Percentiles rank a stretch among this genome's conserved stretches.
These are phyloP conservation scores for Pandemis cinnamomeana DNA, from an alignment of 2,888 invertebrate species.

Conservation along the genomic window DNA sequence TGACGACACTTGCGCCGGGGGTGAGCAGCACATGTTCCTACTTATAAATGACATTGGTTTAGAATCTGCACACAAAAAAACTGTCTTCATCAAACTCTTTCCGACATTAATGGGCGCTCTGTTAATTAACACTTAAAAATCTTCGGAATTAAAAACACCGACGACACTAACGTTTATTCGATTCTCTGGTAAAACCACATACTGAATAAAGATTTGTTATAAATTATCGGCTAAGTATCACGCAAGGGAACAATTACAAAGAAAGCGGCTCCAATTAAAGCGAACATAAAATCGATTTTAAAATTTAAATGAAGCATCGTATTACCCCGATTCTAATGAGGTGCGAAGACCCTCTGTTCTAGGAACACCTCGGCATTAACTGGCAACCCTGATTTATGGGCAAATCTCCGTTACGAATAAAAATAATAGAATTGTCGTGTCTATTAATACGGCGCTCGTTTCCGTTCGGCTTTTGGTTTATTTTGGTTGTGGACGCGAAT, in stretches of 20 bases:
- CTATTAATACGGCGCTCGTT: constrained; percentile 83
- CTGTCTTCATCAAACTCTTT: constrained; percentile 26
- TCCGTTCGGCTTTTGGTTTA: constrained; percentile 82
- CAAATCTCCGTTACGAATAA: constrained; percentile 83
- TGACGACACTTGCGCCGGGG: constrained; percentile 63
- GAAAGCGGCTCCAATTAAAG: constrained; percentile 35
- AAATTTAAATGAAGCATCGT: constrained; percentile 58
- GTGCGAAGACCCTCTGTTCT: constrained; percentile 68
- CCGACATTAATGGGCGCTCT: constrained; percentile 6
- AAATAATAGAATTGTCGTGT: constrained; percentile 84
- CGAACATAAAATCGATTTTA: constrained; percentile 42
- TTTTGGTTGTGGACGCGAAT: constrained; percentile 81
- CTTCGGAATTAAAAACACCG: constrained; percentile 1
- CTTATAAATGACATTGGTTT: constrained; percentile 53
- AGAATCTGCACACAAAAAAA: constrained; percentile 31
- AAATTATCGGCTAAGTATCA: constrained; percentile 14
- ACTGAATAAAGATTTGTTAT: constrained; percentile 36
- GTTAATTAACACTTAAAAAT: constrained; percentile 31
- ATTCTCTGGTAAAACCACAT: background rate
- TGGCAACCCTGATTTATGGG: constrained; percentile 76
- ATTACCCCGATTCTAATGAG: constrained; percentile 67
- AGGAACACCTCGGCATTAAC: constrained; percentile 69
- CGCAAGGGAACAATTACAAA: constrained; percentile 31
- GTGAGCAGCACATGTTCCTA: constrained; percentile 51
- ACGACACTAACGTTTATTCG: background rate